Conservation (phyloP, 2,113 vertebrate genomes). For the Pteruthius melanotis region DNA sequence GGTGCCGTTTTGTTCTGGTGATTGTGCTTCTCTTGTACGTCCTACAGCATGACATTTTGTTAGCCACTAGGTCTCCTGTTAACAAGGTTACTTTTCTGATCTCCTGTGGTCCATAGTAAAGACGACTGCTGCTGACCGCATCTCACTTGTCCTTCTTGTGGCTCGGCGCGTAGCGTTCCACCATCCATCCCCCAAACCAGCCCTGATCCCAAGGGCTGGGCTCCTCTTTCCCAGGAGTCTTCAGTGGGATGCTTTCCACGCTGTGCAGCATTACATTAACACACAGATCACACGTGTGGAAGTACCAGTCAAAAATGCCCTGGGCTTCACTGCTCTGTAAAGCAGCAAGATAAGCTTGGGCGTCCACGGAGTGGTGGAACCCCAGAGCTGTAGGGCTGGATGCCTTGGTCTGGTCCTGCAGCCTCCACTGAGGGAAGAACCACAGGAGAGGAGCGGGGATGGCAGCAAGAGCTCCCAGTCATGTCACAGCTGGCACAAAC, state of each 20-base stretch:
- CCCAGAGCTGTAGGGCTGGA: not conserved
- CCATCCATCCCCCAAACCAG: not conserved
- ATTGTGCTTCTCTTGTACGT: conserved; percentile 70
- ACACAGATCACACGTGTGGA: rapidly evolving
- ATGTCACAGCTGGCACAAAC: not conserved
- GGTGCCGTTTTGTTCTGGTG: conserved; percentile 56
- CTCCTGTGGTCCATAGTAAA: conserved; percentile 69
- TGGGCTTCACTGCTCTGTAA: not conserved
- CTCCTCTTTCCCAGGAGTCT: not conserved
- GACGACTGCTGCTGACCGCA: conserved; percentile 10
- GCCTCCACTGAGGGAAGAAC: not conserved
- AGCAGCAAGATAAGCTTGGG: not conserved
- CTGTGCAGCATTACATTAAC: rapidly evolving
- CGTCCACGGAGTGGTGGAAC: not conserved
- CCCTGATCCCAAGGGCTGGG: not conserved
- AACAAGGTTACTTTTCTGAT: conserved; percentile 53
- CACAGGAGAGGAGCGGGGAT: not conserved
- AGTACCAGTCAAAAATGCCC: not conserved
- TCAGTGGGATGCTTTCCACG: not conserved
- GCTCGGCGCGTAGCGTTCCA: not conserved
- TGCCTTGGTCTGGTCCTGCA: not conserved
- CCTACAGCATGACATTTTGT: conserved; percentile 70
- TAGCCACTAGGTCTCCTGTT: conserved; percentile 64
- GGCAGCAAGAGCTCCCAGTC: not conserved
- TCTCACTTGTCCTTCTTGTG: not conserved